Conservation (phyloP, 2,797 vertebrate species). For the Syndactyla subalaris region DNA sequence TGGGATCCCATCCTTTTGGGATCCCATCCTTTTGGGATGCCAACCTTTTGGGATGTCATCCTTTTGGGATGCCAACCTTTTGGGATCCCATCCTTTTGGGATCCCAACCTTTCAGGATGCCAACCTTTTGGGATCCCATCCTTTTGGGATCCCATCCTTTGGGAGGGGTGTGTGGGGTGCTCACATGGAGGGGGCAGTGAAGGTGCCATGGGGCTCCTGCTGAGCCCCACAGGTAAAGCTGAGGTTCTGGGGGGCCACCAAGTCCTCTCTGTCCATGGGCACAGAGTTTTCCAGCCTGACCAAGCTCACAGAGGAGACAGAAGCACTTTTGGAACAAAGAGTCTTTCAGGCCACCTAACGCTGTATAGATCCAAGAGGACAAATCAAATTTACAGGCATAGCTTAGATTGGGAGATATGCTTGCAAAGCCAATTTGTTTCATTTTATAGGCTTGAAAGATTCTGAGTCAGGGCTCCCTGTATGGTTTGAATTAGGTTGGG, state of each 20-base stretch:
- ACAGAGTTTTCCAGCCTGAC: not conserved
- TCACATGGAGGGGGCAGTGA: not conserved
- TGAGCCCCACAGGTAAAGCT: accelerated
- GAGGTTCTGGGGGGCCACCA: not conserved
- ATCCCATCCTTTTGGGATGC: too few relatives aligned
- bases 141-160: too few relatives aligned
- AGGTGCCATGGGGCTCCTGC: not conserved
- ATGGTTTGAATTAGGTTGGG: constrained; percentile 42
- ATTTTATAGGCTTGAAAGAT: constrained; percentile 33
- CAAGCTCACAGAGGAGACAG: not conserved
- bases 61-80: not conserved
- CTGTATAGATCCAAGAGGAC: constrained; percentile 6
- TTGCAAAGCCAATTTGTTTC: constrained; percentile 46
- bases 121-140: too few relatives aligned
- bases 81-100: too few relatives aligned
- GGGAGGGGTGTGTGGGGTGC: too few relatives aligned
- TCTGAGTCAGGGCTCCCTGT: not conserved
- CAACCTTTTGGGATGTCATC: not conserved
- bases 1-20: not conserved
- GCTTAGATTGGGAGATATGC: constrained; percentile 26
- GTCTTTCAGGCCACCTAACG: constrained; percentile 1
- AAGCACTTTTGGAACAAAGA: not conserved
- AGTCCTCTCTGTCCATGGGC: accelerated
- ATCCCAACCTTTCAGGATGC: not conserved
- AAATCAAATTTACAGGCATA: constrained; percentile 34